Conservation (phyloP, 2,113 vertebrate species). For the Aleadryas rufinucha region DNA sequence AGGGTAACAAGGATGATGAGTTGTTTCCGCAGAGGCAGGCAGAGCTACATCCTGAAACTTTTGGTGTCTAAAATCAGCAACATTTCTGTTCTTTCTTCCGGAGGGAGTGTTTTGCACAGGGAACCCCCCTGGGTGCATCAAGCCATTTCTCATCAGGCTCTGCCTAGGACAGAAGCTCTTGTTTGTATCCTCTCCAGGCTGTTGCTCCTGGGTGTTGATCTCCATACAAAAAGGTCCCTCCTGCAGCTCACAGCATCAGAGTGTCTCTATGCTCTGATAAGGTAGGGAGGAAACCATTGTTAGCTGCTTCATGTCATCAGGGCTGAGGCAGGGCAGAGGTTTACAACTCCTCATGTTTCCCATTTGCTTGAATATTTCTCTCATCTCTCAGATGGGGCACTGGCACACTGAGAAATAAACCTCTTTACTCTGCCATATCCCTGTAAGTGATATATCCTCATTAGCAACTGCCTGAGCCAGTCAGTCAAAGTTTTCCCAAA, state of each 20-base stretch:
- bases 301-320: background rate
- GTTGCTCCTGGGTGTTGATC: background rate
- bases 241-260: background rate
- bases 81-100: background rate
- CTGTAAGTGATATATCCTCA: constrained; percentile 57
- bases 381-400: background rate
- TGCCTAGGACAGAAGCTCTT: background rate
- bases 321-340: background rate
- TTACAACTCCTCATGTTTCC: background rate
- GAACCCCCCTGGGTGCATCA: background rate
- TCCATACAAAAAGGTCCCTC: background rate
- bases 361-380: background rate
- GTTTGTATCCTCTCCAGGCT: background rate
- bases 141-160: background rate
- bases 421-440: constrained; percentile 19
- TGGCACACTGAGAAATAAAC: constrained; percentile 37
- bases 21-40: background rate
- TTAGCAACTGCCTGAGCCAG: constrained; percentile 53
- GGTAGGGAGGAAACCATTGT: background rate
- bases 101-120: background rate
- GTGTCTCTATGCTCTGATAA: background rate
- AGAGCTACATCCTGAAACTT: background rate
- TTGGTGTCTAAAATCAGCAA: background rate
- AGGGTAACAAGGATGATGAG: background rate
- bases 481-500: constrained; percentile 66